These are phyloP conservation scores for Harlomillsia oculata DNA, from an alignment of 1,140 invertebrate species.

Conservation along the genomic window DNA sequence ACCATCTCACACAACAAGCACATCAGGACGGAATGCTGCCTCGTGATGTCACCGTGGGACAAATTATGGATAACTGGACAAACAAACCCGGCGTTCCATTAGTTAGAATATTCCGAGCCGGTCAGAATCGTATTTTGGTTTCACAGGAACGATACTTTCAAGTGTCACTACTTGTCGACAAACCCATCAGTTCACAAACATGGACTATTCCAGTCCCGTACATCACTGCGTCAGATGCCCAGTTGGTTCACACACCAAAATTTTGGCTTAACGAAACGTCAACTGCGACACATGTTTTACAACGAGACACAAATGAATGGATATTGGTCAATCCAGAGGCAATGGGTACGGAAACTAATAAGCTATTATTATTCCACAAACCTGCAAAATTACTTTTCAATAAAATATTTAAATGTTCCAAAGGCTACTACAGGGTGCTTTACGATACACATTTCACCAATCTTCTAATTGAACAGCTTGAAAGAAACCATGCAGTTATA, in stretches of 20 bases:
- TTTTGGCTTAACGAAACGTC: slow-evolving; percentile 10
- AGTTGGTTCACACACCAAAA: slow-evolving; percentile 1
- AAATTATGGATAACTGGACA: slow-evolving; percentile 74
- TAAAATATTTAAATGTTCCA: neutral
- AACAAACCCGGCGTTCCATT: slow-evolving; percentile 72
- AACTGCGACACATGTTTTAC: neutral
- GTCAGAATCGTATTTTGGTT: slow-evolving; percentile 48
- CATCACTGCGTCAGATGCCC: no score
- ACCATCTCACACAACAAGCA: slow-evolving; percentile 48
- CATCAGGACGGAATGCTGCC: slow-evolving; percentile 31
- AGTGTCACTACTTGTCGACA: no score
- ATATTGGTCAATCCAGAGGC: slow-evolving; percentile 19
- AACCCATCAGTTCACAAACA: no score
- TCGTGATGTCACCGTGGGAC: slow-evolving; percentile 43
- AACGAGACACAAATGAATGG: slow-evolving; percentile 12
- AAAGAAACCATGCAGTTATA: slow-evolving; percentile 5
- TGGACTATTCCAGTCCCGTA: no score
- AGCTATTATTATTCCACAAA: slow-evolving; percentile 46
- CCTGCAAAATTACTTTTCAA: neutral
- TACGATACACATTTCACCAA: slow-evolving; percentile 10
- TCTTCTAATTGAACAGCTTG: slow-evolving; percentile 8
- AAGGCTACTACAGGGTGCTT: slow-evolving; percentile 27
- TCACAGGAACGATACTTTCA: slow-evolving; percentile 51
- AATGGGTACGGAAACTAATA: slow-evolving; percentile 46
- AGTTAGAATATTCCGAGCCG: slow-evolving; percentile 58